Evolutionary conservation across 2,113 vertebrate species (phyloP).

Genomic region (Misgurnus anguillicaudatus): DNA sequence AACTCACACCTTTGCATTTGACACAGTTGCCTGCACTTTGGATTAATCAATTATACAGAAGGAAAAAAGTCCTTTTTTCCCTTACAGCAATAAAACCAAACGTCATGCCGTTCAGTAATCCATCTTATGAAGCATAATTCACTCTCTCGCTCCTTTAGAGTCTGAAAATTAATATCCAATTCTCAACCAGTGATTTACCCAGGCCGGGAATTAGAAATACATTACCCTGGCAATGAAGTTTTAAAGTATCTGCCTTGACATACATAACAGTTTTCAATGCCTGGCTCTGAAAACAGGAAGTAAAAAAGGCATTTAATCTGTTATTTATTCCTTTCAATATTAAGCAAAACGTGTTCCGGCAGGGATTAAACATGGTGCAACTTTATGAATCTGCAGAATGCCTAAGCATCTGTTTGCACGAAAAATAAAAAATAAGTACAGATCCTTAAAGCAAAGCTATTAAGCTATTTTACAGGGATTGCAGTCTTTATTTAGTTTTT

Average conservation of each 20-base stretch:
- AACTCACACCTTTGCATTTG: constrained; percentile 31
- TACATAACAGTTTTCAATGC: constrained; percentile 41
- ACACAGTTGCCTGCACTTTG: constrained; percentile 45
- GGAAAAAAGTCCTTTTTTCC: background rate
- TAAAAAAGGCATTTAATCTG: background rate
- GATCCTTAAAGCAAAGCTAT: background rate
- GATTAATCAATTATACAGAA: constrained; percentile 52
- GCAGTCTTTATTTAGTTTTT: no score
- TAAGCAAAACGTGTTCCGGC: background rate
- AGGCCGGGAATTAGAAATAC: constrained; percentile 56
- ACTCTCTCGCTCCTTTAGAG: constrained; percentile 44
- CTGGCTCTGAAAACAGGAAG: constrained; percentile 34
- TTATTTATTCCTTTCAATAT: background rate
- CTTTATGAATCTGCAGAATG: background rate
- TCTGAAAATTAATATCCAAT: constrained; percentile 57
- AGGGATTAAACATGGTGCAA: background rate
- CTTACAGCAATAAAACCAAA: constrained; percentile 44
- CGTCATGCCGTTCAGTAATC: constrained; percentile 43
- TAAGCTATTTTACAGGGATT: background rate
- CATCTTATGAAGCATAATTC: constrained; percentile 52
- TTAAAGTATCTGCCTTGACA: constrained; percentile 48
- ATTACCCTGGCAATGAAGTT: constrained; percentile 47
- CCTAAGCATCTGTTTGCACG: background rate
- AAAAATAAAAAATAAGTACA: background rate
- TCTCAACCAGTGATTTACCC: constrained; percentile 56